phyloP scores from a whole-genome alignment of 2,113 vertebrate species.

The Hydrolagus affinis region DNA sequence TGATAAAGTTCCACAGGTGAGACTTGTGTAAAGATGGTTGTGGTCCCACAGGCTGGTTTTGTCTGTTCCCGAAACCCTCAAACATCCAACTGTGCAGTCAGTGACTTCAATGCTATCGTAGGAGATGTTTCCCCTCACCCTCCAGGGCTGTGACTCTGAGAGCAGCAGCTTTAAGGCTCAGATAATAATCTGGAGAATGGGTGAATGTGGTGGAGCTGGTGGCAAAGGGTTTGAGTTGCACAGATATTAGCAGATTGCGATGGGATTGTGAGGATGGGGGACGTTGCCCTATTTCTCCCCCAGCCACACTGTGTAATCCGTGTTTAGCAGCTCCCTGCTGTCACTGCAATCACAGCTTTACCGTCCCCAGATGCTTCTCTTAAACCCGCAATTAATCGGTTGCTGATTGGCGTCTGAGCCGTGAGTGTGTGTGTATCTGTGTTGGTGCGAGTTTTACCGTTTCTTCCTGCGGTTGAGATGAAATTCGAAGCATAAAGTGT shows the following conservation, averaged over 20 bases:
- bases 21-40: too few relatives aligned
- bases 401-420: constrained; percentile 48
- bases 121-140: too few relatives aligned
- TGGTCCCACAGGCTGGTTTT: too few relatives aligned
- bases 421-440: constrained; percentile 21
- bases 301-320: constrained; percentile 49
- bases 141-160: neutral
- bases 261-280: neutral
- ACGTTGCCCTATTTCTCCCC: neutral
- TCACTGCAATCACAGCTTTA: constrained; percentile 48
- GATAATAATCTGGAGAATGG: too few relatives aligned
- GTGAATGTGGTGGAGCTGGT: too few relatives aligned
- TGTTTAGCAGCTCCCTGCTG: constrained; percentile 56
- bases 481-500: constrained; percentile 17
- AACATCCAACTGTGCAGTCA: too few relatives aligned
- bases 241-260: neutral
- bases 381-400: constrained; percentile 53
- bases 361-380: constrained; percentile 34
- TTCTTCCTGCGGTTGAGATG: constrained; percentile 8
- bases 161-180: constrained; percentile 37
- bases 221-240: neutral
- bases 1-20: too few relatives aligned
- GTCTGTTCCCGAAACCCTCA: neutral
- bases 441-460: neutral
- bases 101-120: too few relatives aligned